A percentile compares a stretch with the other conserved stretches of the same genome.
phyloP scores from a whole-genome alignment of 2,113 vertebrate genomes.

The Leiothrix lutea region DNA sequence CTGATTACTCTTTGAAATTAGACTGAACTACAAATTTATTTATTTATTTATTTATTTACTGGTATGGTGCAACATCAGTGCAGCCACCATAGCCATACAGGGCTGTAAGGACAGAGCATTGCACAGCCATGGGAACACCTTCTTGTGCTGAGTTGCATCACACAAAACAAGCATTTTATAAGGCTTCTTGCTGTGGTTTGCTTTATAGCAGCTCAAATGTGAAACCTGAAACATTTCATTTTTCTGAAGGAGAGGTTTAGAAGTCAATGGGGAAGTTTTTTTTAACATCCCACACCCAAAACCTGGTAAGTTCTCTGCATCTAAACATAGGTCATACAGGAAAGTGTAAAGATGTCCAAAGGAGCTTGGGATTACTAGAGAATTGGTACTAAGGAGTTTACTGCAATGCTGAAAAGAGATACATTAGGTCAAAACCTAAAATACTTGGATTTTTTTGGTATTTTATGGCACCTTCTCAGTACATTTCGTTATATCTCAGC shows the following conservation, averaged over 20 bases:
- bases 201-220: not conserved
- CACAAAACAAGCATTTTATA: not conserved
- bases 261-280: not conserved
- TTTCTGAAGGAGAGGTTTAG: not conserved
- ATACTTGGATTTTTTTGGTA: not conserved
- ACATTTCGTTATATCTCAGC: not conserved
- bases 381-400: not conserved
- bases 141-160: not conserved
- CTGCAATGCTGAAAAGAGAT: not conserved
- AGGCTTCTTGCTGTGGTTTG: not conserved
- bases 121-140: not conserved
- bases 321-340: not conserved
- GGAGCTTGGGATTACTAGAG: not conserved
- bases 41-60: not conserved
- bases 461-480: not conserved
- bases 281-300: not conserved
- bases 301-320: not conserved
- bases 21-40: not conserved
- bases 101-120: not conserved
- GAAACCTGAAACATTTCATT: not conserved
- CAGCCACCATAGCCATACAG: not conserved
- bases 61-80: not conserved
- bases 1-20: not conserved
- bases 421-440: not conserved
- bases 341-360: not conserved